Base-by-base conservation (phyloP, 2,797 vertebrate species). In the Hephaestus fuliginosus region DNA sequence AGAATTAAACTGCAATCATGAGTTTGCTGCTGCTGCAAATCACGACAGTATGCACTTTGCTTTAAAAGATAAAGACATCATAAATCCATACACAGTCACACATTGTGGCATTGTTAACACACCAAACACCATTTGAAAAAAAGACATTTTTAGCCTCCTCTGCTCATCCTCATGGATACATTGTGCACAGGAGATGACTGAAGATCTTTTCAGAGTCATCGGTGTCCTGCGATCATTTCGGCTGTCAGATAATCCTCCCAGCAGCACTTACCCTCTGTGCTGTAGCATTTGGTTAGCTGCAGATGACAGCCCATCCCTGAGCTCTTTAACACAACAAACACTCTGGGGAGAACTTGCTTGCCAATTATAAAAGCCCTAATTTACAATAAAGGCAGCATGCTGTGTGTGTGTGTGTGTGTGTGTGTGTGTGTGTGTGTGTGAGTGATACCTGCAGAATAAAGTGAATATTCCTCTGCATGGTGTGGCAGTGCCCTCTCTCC, bases 191-290 rank as follows among this genome's bases (percentile, higher is more conserved):
- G 1, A 25, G 5, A 28, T 51, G 0, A 39, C 13, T 28, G 10
- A 8, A 60, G 5, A n/a, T 1, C 0, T 58, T n/a, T 2, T 1
- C 65, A 0, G 1, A 28, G 4, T 51, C 13, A 3, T 12, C 0
- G 2, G 0, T 0, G 11, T 52, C 15, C 2, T 8, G 4, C 3
- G 2, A 6, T 30, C 3, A 25, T 43, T 62, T 74, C 55, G 55
- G 61, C 36, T 0, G 3, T 9, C 0, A n/a, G 2, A 51, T 22
- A 48, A 30, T 22, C 22, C 9, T 18, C n/a, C 8, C n/a, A 8
- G 17, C 4, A n/a, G 25, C 8, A 30, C 0, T 39, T 43, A 56
- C 39, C 53, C 0, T 4, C 0, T 33, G 30, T 36, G 1, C 30
- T 65, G 41, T 8, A 58, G 0, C 15, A n/a, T 44, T n/a, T 39